These are phyloP conservation scores for Zoanthus sociatus DNA, from an alignment of 92 coral and sea anemone genomes.

Conservation along the genomic window DNA sequence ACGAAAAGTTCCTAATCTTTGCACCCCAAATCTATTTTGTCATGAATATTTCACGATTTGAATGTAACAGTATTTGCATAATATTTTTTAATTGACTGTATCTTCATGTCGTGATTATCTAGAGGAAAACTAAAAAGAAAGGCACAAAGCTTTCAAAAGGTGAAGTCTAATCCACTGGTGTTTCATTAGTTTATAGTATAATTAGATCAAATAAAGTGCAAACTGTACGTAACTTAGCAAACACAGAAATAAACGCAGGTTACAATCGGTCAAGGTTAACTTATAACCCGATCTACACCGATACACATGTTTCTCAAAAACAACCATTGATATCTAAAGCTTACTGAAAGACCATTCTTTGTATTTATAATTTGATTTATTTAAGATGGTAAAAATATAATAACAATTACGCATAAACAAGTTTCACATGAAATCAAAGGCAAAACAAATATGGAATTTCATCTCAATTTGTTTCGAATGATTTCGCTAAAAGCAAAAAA, in stretches of 20 bases:
- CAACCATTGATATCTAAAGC: not conserved
- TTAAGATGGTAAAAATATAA: not conserved
- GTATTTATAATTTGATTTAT: not conserved
- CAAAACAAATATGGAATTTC: not conserved
- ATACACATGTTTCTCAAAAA: not conserved
- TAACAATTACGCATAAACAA: not conserved
- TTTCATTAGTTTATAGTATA: not conserved
- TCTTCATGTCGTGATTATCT: not conserved
- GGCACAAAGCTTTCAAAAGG: not conserved
- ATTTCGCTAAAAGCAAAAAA: not conserved
- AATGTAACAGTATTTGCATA: slow-evolving; percentile 65
- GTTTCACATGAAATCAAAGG: not conserved
- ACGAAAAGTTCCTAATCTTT: not conserved
- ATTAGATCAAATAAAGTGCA: not conserved
- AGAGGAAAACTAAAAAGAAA: not conserved
- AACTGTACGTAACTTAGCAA: not conserved
- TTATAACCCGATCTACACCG: not conserved
- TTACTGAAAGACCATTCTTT: not conserved
- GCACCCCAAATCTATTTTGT: slow-evolving; percentile 2
- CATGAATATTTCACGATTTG: slow-evolving; percentile 70
- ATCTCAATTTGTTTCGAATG: not conserved
- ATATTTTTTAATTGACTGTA: slow-evolving; percentile 13
- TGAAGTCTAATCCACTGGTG: not conserved
- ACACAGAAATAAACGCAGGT: not conserved
- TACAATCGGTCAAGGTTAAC: not conserved